Evolutionary conservation across 2,888 invertebrate species (phyloP).

Genomic region (Ypsolopha scabrella): DNA sequence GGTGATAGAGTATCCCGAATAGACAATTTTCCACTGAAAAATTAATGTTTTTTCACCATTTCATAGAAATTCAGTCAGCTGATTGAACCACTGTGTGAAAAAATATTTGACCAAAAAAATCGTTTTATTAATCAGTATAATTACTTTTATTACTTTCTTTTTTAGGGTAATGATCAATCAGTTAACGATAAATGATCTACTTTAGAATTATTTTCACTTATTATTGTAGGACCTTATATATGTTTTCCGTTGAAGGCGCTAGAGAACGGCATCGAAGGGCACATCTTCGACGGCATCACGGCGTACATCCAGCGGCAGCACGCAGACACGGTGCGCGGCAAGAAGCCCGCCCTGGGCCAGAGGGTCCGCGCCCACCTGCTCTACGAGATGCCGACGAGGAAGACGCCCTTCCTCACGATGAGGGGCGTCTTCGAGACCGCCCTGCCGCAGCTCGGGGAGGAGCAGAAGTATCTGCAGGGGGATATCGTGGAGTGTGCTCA

Average conservation of each 20-base stretch:
- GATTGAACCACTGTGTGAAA: too few relatives aligned
- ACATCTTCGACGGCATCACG: slow-evolving; percentile 49
- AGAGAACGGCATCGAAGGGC: slow-evolving; percentile 66
- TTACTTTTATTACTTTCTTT: too few relatives aligned
- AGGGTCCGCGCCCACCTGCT: slow-evolving; percentile 73
- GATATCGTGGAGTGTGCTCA: slow-evolving; percentile 70
- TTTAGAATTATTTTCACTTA: too few relatives aligned
- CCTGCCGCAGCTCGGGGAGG: slow-evolving; percentile 32
- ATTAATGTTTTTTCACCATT: too few relatives aligned
- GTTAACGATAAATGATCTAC: too few relatives aligned
- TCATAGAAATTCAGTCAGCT: too few relatives aligned
- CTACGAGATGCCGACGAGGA: slow-evolving; percentile 76
- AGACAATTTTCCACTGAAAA: too few relatives aligned
- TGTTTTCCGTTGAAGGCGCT: slow-evolving; percentile 31
- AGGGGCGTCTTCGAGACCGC: slow-evolving; percentile 41
- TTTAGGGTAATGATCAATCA: too few relatives aligned
- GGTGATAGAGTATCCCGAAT: too few relatives aligned
- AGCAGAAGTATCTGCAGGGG: slow-evolving; percentile 59
- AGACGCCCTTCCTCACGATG: slow-evolving; percentile 75
- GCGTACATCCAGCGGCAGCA: slow-evolving; percentile 69
- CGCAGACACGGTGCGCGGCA: slow-evolving; percentile 43
- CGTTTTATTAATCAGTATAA: too few relatives aligned
- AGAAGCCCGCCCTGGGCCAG: slow-evolving; percentile 52
- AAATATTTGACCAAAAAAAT: too few relatives aligned
- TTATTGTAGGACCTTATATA: too few relatives aligned